These are phyloP conservation scores for Promerops cafer DNA, from an alignment of 2,113 vertebrate species.

Conservation along the genomic window DNA sequence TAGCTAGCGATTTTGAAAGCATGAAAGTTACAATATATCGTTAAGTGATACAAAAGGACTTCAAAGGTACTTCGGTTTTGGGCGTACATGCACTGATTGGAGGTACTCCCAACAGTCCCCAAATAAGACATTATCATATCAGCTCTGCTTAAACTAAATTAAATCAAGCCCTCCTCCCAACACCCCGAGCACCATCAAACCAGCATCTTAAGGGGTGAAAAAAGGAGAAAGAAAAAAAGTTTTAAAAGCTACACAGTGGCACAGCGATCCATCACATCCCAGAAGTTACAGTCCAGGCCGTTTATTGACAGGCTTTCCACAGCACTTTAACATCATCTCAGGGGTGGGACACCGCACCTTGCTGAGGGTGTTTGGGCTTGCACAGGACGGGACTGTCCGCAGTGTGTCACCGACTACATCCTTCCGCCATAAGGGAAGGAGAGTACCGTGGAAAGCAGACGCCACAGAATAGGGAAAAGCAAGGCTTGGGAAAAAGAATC, in stretches of 20 bases:
- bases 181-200: not conserved
- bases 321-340: not conserved
- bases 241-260: not conserved
- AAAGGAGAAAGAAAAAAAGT: not conserved
- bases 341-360: not conserved
- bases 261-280: not conserved
- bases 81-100: not conserved
- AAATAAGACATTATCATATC: not conserved
- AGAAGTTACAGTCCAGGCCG: not conserved
- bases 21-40: not conserved
- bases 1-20: not conserved
- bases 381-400: not conserved
- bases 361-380: not conserved
- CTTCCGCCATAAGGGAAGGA: not conserved
- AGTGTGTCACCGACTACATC: not conserved
- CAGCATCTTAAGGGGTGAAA: not conserved
- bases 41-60: not conserved
- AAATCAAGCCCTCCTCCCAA: not conserved
- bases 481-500: not conserved
- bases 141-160: not conserved
- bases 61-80: not conserved
- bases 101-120: not conserved
- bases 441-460: not conserved
- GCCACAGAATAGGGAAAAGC: not conserved
- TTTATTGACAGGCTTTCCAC: not conserved